Evolutionary conservation across 2,888 invertebrate species (phyloP), one percentile per base, ranked within the genome.

Genomic region (Plutella xylostella): DNA sequence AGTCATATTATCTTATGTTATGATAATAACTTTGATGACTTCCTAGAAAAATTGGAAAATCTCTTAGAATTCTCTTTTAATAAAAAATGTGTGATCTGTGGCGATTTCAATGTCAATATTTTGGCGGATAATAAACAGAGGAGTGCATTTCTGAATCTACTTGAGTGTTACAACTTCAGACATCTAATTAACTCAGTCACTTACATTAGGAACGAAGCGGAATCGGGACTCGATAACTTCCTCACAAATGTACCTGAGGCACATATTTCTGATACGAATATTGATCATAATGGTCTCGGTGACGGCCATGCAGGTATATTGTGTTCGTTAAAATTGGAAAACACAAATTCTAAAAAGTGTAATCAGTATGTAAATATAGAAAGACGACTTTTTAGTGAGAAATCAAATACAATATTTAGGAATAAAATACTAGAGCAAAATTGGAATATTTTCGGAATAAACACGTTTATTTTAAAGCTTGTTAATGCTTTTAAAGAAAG

Each of bases 281-380:
- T 35, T 14, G 35, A 35, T 11, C 35, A 35, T 19, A 35, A 35
- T 17, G 19, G 19, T 6, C 17, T 35, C 11, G 18, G 18, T 11
- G 33, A 33, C n/a, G 33, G 33, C n/a, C 33, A 33, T n/a, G 33
- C n/a, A n/a, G 33, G 33, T n/a, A 33, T 33, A 9, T 33, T 33
- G 5, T 33, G 33, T 33, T n/a, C 9, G 4, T 6, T 33, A n/a
- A n/a, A 14, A 33, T 4, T 33, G n/a, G 14, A 14, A 33, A 33
- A 4, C n/a, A n/a, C n/a, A n/a, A 33, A 25, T 25, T 25, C 11
- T 25, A 25, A 5, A 5, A 11, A 25, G 25, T 25, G 6, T 25
- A 25, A 11, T 25, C 25, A 25, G 5, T 25, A 5, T 7, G 33
- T 4, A 33, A 33, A 33, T 14, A 33, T n/a, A 14, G 33, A 4